Evolutionary conservation across 2,113 vertebrate species (phyloP).

Genomic region (Nesoenas mayeri): DNA sequence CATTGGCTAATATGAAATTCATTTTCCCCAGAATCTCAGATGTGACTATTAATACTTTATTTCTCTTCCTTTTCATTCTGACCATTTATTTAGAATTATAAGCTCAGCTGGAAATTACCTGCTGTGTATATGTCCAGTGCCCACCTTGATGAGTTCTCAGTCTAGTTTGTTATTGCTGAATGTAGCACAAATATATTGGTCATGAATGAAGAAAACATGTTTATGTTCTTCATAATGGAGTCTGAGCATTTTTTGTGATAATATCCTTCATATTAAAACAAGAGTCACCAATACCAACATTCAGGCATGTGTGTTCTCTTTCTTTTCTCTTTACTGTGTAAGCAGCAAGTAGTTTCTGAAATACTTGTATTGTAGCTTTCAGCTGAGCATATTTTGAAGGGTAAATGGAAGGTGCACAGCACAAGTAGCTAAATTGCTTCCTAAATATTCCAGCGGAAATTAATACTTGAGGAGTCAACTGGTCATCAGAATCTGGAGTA

Average conservation of each 20-base stretch:
- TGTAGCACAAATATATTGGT: neutral
- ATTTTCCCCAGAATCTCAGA: neutral
- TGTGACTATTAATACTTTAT: neutral
- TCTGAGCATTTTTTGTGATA: neutral
- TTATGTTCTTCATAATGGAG: neutral
- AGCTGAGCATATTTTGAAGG: neutral
- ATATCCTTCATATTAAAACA: accelerated
- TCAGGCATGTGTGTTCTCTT: neutral
- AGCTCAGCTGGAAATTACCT: neutral
- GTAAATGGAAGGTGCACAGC: neutral
- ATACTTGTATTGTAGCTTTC: neutral
- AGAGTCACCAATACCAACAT: neutral
- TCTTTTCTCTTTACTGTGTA: neutral
- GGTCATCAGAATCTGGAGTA: neutral
- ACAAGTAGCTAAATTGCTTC: neutral
- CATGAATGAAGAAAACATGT: neutral
- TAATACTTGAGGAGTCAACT: neutral
- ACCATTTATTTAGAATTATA: neutral
- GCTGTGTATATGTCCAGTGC: neutral
- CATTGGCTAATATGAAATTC: neutral
- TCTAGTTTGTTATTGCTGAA: neutral
- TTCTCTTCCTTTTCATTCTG: neutral
- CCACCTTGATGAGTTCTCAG: neutral
- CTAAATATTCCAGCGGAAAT: neutral
- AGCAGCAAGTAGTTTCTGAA: neutral